Evolutionary conservation across 2,888 invertebrate genomes (phyloP), one percentile per base, ranked within the genome.

Genomic region (Mimas tiliae): DNA sequence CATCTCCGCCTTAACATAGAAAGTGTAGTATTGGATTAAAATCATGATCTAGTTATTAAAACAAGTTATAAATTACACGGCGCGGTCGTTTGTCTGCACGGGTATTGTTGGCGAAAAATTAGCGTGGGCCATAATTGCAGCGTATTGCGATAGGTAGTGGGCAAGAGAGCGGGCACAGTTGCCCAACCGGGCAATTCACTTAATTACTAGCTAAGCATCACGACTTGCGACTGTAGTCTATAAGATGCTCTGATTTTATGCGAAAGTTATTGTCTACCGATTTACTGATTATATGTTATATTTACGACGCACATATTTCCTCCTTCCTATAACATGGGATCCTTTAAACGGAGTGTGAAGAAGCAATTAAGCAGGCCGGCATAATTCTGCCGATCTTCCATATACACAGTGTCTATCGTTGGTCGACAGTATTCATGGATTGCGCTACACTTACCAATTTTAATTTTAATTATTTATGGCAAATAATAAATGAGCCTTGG

Each of bases 41-140:
- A 73, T 74, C 72, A 68, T 75, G 80, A 76, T 79, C 82, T 74
- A 80, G 81, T 80, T 81, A 74, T 72, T 72, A 42, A 68, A 70
- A 72, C 74, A 73, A 72, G 75, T 79, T 70, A 79, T 58, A 42
- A 58, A 58, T 58, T 58, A 58, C 19, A 50, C 45, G 45, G 45
- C 12, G 45, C 45, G 53, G 53, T 53, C 53, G 58, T 42, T 58
- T 58, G 55, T 55, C 38, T 34, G 38, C 33, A 3, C 14, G 4
- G 38, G 16, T 51, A 63, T 51, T 48, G 63, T 63, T 64, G 51
- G 64, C 64, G n/a, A 19, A 64, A 64, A 64, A 64, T 64, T 11
- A 63, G 48, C 51, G 64, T 64, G 64, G 63, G 51, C 42, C 58
- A 58, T 58, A 58, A 58, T 58, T 58, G 58, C 12, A 58, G 1